These are phyloP conservation scores for Hyperoplus immaculatus DNA, from an alignment of 2,797 vertebrate species.

Conservation along the genomic window DNA sequence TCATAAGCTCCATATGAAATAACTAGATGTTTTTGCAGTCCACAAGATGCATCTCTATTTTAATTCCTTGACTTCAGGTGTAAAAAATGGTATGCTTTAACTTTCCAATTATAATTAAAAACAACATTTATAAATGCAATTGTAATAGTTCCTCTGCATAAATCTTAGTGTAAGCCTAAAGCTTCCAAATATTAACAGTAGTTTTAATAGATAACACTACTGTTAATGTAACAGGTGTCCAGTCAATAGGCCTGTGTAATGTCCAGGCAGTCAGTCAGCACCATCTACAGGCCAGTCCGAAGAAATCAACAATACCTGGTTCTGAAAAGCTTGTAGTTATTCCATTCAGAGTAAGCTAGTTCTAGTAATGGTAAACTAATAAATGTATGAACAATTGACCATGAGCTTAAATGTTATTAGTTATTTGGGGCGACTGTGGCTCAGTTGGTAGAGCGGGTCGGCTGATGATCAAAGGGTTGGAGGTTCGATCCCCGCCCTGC, in stretches of 20 bases:
- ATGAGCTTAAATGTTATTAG: too few species aligned
- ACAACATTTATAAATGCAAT: background rate
- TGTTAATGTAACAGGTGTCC: too few species aligned
- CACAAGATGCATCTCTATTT: background rate
- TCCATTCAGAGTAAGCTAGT: background rate
- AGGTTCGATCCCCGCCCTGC: too few species aligned
- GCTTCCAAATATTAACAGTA: background rate
- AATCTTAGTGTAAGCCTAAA: background rate
- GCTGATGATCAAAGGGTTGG: too few species aligned
- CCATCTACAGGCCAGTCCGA: constrained; percentile 30
- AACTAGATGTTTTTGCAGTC: background rate
- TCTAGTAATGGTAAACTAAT: background rate
- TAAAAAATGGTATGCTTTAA: background rate
- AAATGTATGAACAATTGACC: background rate
- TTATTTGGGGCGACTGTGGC: too few species aligned
- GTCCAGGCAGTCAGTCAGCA: background rate
- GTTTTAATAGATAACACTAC: too few species aligned
- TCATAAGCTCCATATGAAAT: background rate
- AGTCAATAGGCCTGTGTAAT: background rate
- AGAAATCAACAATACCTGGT: background rate
- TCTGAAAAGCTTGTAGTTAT: background rate
- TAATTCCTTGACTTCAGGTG: background rate
- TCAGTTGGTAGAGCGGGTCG: too few species aligned
- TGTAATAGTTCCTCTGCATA: background rate
- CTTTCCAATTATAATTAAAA: background rate